Conservation (phyloP, 2,113 vertebrate species). For the Brachyhypopomus gauderio region DNA sequence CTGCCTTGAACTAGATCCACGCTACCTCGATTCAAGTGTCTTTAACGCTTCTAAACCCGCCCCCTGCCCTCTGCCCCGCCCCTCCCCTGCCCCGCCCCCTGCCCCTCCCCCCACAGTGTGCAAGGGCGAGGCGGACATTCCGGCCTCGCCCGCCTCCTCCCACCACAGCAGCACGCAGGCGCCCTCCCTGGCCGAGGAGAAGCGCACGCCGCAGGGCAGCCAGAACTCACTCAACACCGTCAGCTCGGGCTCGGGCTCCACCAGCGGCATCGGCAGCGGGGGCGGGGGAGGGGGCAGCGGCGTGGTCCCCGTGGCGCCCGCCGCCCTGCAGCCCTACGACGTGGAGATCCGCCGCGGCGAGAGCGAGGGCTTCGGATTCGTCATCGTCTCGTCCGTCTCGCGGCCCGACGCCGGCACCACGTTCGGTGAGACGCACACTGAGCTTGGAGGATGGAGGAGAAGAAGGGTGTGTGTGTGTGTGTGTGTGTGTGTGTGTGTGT, state of each 20-base stretch:
- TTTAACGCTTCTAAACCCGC: neutral
- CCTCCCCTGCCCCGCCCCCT: neutral
- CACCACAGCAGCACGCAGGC: conserved; percentile 98
- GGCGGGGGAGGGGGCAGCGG: conserved; percentile 82
- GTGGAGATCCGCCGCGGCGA: conserved; percentile 94
- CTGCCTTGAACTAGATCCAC: neutral
- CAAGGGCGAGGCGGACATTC: conserved; percentile 89
- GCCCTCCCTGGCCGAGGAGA: conserved; percentile 91
- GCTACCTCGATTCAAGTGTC: neutral
- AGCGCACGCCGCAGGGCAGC: conserved; percentile 93
- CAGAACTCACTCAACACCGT: conserved; percentile 98
- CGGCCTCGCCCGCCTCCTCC: conserved; percentile 90
- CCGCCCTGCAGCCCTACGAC: conserved; percentile 88
- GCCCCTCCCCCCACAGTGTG: conserved; percentile 69
- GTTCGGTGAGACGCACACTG: conserved; percentile 81
- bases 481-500: no score
- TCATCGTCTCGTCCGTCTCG: conserved; percentile 97
- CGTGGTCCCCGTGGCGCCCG: conserved; percentile 72
- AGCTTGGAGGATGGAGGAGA: neutral
- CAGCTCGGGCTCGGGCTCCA: conserved; percentile 95
- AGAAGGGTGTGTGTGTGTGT: no score
- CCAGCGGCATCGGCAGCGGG: conserved; percentile 92
- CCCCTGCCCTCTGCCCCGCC: neutral
- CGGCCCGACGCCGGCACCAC: conserved; percentile 91
- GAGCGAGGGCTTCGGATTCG: conserved; percentile 96